phyloP scores from a whole-genome alignment of 2,888 invertebrate genomes.

The Suillia variegata region DNA sequence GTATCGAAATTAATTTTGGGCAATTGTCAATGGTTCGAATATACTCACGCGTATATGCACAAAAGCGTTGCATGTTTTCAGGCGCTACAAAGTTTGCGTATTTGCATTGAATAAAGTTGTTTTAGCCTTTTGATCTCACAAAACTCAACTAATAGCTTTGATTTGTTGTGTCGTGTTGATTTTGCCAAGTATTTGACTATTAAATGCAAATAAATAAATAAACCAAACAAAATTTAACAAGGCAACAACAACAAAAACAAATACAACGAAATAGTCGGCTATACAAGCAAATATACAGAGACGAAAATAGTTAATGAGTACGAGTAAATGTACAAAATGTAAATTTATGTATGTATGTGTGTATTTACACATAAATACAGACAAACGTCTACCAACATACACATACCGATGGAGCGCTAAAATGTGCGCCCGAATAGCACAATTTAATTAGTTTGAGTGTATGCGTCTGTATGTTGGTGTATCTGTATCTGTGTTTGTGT shows the following conservation, averaged over 20 bases:
- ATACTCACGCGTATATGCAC: no score
- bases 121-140: background rate
- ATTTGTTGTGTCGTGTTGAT: constrained; percentile 1
- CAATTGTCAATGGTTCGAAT: no score
- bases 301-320: background rate
- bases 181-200: background rate
- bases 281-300: background rate
- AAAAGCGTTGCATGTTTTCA: background rate
- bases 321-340: background rate
- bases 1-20: no score
- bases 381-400: no score
- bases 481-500: no score
- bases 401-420: no score
- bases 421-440: background rate
- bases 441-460: background rate
- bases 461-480: no score
- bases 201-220: constrained; percentile 5
- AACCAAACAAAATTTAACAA: background rate
- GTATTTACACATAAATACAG: background rate
- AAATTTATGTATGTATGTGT: background rate
- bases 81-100: background rate
- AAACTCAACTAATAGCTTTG: background rate
- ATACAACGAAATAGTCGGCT: no score
- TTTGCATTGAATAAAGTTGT: background rate
- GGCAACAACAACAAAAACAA: background rate